These are phyloP conservation scores for Macquaria ambigua DNA, from an alignment of 2,113 vertebrate genomes.

Conservation along the genomic window DNA sequence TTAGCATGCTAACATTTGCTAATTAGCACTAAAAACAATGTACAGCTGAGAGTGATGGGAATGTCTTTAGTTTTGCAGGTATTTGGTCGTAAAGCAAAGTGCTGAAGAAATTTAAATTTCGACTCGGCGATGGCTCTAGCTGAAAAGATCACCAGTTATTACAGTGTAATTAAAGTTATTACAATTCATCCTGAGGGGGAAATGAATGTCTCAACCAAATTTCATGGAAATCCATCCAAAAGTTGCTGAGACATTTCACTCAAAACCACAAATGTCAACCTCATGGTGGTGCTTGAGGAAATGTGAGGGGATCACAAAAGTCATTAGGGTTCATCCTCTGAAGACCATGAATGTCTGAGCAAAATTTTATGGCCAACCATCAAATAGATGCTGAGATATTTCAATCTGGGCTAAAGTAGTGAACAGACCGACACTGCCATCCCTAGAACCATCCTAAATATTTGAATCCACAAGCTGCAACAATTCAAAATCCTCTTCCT, in stretches of 20 bases:
- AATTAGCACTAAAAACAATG: neutral
- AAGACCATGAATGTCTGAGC: neutral
- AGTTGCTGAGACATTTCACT: slow-evolving; percentile 37
- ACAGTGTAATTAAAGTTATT: neutral
- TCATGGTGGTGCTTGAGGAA: slow-evolving; percentile 29
- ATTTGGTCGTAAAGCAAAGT: neutral
- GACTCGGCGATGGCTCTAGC: neutral
- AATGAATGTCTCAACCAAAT: neutral
- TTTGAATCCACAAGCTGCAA: too few species aligned
- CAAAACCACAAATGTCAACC: slow-evolving; percentile 45
- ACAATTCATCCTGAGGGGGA: neutral
- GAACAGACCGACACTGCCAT: neutral
- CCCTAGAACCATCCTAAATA: neutral
- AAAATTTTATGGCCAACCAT: neutral
- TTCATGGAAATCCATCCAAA: slow-evolving; percentile 16
- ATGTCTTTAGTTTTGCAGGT: neutral
- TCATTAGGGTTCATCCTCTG: slow-evolving; percentile 10
- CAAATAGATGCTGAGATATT: slow-evolving; percentile 5
- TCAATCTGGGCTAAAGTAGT: neutral
- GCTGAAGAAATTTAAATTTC: neutral
- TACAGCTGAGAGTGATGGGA: neutral
- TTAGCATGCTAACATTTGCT: neutral
- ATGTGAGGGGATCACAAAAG: slow-evolving; percentile 37
- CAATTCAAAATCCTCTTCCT: neutral
- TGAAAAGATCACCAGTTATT: neutral